Conservation (phyloP, 2,797 vertebrate species). For the Kryptolebias ocellatus region DNA sequence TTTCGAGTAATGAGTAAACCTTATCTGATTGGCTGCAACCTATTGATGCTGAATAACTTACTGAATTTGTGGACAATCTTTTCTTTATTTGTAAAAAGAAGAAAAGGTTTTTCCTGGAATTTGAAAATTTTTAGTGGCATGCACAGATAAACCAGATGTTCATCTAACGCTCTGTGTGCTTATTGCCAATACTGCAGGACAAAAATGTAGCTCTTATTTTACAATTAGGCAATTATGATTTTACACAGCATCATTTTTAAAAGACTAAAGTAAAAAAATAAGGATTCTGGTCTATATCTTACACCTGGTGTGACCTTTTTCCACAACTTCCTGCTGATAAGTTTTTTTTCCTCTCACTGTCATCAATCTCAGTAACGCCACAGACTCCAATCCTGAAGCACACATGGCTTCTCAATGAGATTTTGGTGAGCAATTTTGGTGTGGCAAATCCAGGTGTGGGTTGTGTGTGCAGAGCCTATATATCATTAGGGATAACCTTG, state of each 20-base stretch:
- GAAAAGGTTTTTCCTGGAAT: too few relatives aligned
- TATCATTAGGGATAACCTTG: slow-evolving; percentile 41
- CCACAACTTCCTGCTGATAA: slow-evolving; percentile 3
- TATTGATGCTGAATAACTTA: too few relatives aligned
- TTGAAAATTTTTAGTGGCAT: too few relatives aligned
- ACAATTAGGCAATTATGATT: background rate
- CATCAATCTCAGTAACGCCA: slow-evolving; percentile 58
- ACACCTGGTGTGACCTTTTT: slow-evolving; percentile 32
- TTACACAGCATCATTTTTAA: slow-evolving; percentile 2
- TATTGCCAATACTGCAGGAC: background rate
- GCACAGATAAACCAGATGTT: too few relatives aligned
- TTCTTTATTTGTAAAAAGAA: too few relatives aligned
- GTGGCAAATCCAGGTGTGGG: slow-evolving; percentile 36
- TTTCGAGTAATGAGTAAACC: too few relatives aligned
- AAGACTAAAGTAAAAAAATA: background rate
- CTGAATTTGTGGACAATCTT: too few relatives aligned
- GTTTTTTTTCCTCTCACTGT: slow-evolving; percentile 51
- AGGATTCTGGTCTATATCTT: slow-evolving; percentile 3
- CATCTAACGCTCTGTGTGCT: too few relatives aligned
- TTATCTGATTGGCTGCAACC: too few relatives aligned
- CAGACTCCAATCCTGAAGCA: slow-evolving; percentile 54
- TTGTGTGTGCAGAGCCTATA: slow-evolving; percentile 35
- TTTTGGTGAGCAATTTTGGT: slow-evolving; percentile 64
- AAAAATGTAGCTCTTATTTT: background rate
- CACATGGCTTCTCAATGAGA: slow-evolving; percentile 57